Conservation (phyloP, 2,113 vertebrate genomes). For the Terrapene triunguis region DNA sequence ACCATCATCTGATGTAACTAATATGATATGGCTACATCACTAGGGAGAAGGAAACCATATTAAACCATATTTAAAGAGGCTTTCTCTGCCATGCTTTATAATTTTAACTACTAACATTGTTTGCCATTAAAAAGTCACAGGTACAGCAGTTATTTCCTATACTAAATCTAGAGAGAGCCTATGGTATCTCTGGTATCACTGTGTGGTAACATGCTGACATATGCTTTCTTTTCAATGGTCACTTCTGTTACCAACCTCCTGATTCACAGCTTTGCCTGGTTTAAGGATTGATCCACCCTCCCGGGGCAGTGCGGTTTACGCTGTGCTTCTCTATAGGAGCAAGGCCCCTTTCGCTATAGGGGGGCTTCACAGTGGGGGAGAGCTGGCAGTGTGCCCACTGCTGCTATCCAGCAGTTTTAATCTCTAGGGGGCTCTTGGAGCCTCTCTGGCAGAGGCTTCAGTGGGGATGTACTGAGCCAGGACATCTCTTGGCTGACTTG, state of each 20-base stretch:
- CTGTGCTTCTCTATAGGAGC: background rate
- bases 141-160: background rate
- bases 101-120: background rate
- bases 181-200: background rate
- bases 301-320: background rate
- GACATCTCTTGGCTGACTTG: background rate
- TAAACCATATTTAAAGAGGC: background rate
- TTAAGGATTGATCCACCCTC: background rate
- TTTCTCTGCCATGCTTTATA: background rate
- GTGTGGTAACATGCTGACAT: background rate
- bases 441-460: background rate
- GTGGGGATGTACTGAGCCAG: background rate
- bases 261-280: background rate
- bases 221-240: background rate
- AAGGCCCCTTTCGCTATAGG: background rate
- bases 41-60: background rate
- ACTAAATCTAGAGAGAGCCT: background rate
- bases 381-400: background rate
- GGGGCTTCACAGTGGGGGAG: rapidly evolving
- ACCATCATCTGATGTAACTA: background rate
- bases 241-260: background rate
- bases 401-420: background rate
- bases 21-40: background rate
- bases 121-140: background rate
- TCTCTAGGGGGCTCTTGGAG: background rate